A percentile compares a stretch with the other conserved stretches of the same genome.
Evolutionary conservation across 2,888 invertebrate species (phyloP).

Genomic region (Epinotia brunnichana): DNA sequence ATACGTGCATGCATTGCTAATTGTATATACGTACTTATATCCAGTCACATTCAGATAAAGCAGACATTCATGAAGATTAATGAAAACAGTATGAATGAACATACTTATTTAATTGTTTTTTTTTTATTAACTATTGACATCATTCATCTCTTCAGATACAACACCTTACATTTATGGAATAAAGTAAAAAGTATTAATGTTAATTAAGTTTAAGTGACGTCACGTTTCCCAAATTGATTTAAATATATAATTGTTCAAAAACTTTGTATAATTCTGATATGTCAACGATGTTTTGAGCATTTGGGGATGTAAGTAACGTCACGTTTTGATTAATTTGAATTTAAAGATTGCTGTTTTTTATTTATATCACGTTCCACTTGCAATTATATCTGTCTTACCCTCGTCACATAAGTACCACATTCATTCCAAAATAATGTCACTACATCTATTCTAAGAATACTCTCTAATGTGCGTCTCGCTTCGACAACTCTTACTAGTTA

Average conservation of each 20-base stretch:
- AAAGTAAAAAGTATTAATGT: neutral
- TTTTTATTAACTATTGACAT: neutral
- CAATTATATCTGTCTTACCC: neutral
- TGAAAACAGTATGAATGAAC: neutral
- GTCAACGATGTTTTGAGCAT: constrained; percentile 29
- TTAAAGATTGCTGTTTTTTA: too few relatives aligned
- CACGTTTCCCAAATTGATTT: neutral
- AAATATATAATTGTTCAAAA: constrained; percentile 5
- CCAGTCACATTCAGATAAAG: neutral
- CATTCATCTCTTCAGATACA: neutral
- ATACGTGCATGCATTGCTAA: neutral
- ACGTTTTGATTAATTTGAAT: neutral
- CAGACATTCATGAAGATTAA: neutral
- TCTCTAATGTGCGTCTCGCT: constrained; percentile 35
- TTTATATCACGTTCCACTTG: neutral
- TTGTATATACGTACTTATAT: neutral
- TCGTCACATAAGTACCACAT: too few relatives aligned
- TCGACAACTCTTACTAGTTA: neutral
- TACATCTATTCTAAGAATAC: neutral
- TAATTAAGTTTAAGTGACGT: neutral
- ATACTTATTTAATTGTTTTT: neutral
- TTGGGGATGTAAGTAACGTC: neutral
- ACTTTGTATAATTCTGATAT: constrained; percentile 18
- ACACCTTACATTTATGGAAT: neutral
- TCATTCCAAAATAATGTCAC: neutral